Evolutionary conservation across 2,113 vertebrate genomes (phyloP).

Genomic region (Elgaria multicarinata): DNA sequence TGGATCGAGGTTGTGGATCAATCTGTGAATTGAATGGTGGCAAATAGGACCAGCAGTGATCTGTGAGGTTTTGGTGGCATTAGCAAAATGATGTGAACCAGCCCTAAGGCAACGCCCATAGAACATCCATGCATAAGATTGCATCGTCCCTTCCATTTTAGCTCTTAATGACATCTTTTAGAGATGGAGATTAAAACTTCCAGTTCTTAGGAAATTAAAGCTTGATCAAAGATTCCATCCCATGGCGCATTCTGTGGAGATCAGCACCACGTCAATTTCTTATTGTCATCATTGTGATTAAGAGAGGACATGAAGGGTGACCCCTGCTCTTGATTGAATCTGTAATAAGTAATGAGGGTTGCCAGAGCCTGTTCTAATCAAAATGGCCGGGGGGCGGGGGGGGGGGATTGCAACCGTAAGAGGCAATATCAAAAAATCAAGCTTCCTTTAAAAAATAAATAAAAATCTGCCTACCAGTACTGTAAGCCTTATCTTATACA

Average conservation of each 20-base stretch:
- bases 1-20: too few relatives aligned
- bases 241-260: conserved; percentile 36
- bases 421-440: conserved; percentile 35
- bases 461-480: conserved; percentile 28
- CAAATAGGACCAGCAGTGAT: neutral
- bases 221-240: conserved; percentile 42
- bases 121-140: neutral
- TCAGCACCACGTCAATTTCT: conserved; percentile 26
- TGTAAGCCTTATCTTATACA: conserved; percentile 25
- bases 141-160: neutral
- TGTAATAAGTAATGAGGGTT: conserved; percentile 56
- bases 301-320: conserved; percentile 49
- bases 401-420: conserved; percentile 51
- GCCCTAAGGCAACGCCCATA: neutral
- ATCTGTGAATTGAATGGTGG: neutral
- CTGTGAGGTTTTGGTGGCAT: neutral
- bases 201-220: conserved; percentile 47
- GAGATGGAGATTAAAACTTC: conserved; percentile 30
- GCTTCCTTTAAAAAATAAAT: conserved; percentile 20
- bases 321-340: conserved; percentile 11
- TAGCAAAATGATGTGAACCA: neutral
- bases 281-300: conserved; percentile 56
- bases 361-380: conserved; percentile 52
- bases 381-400: conserved; percentile 8
- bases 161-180: neutral